Evolutionary conservation across 1,140 invertebrate genomes (phyloP).

Genomic region (Musca vetustissima): DNA sequence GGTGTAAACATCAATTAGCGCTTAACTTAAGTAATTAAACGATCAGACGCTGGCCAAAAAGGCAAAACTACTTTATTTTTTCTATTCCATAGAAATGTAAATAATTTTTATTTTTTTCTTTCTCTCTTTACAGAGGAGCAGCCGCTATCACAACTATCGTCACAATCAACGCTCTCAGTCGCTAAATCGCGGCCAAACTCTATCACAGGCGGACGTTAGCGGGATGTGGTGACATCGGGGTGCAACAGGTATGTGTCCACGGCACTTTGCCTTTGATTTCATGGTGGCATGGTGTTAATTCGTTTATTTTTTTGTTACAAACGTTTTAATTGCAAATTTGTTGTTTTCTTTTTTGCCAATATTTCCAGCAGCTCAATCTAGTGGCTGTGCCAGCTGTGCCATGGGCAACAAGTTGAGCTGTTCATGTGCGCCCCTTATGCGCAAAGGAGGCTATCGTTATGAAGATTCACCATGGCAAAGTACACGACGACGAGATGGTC

Average conservation of each 20-base stretch:
- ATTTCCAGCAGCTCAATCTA: constrained; percentile 33
- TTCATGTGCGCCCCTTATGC: constrained; percentile 89
- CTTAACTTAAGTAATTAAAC: too few species aligned
- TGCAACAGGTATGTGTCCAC: constrained; percentile 60
- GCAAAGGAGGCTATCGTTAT: constrained; percentile 90
- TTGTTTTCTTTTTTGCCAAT: background rate
- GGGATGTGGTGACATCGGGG: constrained; percentile 75
- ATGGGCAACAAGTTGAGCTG: constrained; percentile 97
- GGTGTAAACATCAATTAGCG: too few species aligned
- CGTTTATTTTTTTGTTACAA: too few species aligned
- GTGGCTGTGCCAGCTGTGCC: constrained; percentile 58
- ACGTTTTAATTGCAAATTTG: too few species aligned
- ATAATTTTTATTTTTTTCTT: background rate
- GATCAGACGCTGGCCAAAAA: too few species aligned
- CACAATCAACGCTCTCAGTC: constrained; percentile 68
- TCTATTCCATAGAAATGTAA: background rate
- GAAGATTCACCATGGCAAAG: constrained; percentile 92
- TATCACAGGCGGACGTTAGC: constrained; percentile 63
- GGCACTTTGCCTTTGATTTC: too few species aligned
- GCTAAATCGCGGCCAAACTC: constrained; percentile 67
- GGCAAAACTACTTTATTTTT: too few species aligned
- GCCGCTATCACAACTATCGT: constrained; percentile 58
- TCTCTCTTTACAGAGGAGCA: constrained; percentile 43
- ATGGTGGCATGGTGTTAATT: too few species aligned
- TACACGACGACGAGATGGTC: constrained; percentile 81